Base-by-base conservation (phyloP, 2,797 vertebrate genomes). In the Pempheris klunzingeri region DNA sequence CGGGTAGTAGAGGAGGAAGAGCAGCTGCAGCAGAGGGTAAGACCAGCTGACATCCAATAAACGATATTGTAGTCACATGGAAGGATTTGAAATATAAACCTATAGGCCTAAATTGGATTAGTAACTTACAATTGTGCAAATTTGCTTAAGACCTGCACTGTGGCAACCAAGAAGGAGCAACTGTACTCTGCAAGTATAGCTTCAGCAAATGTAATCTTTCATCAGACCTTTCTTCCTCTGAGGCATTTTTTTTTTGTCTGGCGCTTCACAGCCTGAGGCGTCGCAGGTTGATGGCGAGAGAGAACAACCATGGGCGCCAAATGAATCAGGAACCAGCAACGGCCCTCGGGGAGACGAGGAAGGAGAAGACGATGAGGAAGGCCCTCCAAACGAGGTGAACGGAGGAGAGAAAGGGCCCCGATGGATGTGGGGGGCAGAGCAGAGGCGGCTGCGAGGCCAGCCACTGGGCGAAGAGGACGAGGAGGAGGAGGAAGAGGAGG, bases 361-460 rank as follows among this genome's bases (percentile, higher is more conserved):
- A 32, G 86, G 80, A n/a, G 95, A 93, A 49, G 95, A 93, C 41
- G 95, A 93, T 3, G 92, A 93, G 71, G 93, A 89, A 17, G 93
- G 93, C 61, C 94, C 91, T 78, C 94, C 93, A 43, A 93, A 94
- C 36, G 95, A 92, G 77, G 95, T 97, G 83, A 97, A 96, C 49
- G 96, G 96, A 44, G 92, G 24, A 22, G 95, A 92, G 92, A 98
- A 96, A 92, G 94, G 93, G n/a, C 88, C 87, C 47, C 88, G 88
- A 53, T 95, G 95, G 95, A 81, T 93, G 81, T 95, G 94, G 94
- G 91, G 90, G 49, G 52, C 96, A 87, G 94, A 97, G 94, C 92
- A 96, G 94, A 88, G 95, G 88, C 88, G 93, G 93, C 93, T 86
- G 12, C 77, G 85, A 22, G 88, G 78, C 58, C 90, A 92, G 52